phyloP scores from a whole-genome alignment of 2,113 vertebrate genomes.

The Uria aalge region DNA sequence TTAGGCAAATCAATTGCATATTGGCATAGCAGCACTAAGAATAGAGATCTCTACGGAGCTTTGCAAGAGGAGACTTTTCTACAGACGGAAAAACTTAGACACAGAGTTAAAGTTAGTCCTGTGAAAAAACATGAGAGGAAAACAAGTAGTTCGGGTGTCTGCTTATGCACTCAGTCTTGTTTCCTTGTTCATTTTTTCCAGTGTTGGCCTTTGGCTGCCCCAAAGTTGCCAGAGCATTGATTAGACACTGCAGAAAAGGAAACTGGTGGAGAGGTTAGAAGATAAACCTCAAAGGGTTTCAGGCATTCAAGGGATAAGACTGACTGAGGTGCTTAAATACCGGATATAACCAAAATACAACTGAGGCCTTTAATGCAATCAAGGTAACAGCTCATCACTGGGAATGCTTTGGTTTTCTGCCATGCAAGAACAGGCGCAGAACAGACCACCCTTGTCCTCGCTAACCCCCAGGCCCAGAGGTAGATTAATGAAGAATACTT shows the following conservation, averaged over 20 bases:
- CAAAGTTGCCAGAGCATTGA: not conserved
- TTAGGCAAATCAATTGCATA: conserved; percentile 27
- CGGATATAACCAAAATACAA: not conserved
- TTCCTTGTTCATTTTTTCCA: not conserved
- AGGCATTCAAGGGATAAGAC: not conserved
- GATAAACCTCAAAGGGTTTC: not conserved
- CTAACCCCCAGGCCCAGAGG: not conserved
- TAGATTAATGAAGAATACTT: not conserved
- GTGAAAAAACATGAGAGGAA: not conserved
- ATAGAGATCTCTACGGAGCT: not conserved
- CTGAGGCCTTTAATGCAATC: not conserved
- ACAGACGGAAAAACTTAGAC: conserved; percentile 49
- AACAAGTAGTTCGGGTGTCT: conserved; percentile 19
- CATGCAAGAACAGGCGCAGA: not conserved
- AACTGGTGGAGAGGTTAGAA: not conserved
- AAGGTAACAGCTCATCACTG: not conserved
- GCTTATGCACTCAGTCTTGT: not conserved
- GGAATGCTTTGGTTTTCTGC: not conserved
- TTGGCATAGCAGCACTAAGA: conserved; percentile 28
- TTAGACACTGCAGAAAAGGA: not conserved
- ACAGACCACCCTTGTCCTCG: not conserved
- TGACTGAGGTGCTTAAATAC: not conserved
- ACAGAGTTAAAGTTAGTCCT: conserved; percentile 20
- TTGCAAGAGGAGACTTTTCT: conserved; percentile 22
- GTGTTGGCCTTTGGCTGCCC: not conserved